Conservation (phyloP, 2,888 invertebrate genomes). For the Tetragonula carbonaria region DNA sequence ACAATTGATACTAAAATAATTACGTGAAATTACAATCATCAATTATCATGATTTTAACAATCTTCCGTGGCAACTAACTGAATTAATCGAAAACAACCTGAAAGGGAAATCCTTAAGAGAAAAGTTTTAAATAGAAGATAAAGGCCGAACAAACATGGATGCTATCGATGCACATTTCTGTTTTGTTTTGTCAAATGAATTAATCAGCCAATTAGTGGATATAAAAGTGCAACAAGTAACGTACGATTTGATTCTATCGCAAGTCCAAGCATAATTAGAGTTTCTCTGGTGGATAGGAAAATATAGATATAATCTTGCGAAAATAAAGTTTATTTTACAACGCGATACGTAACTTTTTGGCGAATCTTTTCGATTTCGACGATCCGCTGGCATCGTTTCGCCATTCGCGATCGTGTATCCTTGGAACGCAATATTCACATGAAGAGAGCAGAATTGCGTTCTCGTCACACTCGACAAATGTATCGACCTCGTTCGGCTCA, state of each 20-base stretch:
- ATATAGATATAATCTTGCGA: not conserved
- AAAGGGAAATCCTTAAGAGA: too few species aligned
- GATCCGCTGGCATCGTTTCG: constrained; percentile 11
- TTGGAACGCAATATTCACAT: constrained; percentile 15
- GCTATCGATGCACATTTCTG: not conserved
- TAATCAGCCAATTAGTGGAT: not conserved
- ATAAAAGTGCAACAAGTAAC: not conserved
- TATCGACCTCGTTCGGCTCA: constrained; percentile 57
- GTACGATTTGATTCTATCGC: not conserved
- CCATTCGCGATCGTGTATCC: not conserved
- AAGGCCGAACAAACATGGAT: not conserved
- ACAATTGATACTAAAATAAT: too few species aligned
- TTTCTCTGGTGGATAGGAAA: too few species aligned
- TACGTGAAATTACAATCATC: too few species aligned
- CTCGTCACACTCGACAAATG: constrained; percentile 9
- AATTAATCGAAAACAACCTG: too few species aligned
- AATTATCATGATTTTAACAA: too few species aligned
- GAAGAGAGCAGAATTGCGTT: not conserved
- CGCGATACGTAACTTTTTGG: too few species aligned
- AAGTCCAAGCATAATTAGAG: too few species aligned
- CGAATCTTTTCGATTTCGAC: not conserved
- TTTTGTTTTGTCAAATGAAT: not conserved
- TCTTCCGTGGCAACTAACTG: too few species aligned
- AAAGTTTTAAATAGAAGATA: too few species aligned
- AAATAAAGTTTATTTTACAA: not conserved